Percentiles rank a stretch among this genome's conserved stretches.
phyloP scores from a whole-genome alignment of 2,888 invertebrate species.

The Yponomeuta malinellus region DNA sequence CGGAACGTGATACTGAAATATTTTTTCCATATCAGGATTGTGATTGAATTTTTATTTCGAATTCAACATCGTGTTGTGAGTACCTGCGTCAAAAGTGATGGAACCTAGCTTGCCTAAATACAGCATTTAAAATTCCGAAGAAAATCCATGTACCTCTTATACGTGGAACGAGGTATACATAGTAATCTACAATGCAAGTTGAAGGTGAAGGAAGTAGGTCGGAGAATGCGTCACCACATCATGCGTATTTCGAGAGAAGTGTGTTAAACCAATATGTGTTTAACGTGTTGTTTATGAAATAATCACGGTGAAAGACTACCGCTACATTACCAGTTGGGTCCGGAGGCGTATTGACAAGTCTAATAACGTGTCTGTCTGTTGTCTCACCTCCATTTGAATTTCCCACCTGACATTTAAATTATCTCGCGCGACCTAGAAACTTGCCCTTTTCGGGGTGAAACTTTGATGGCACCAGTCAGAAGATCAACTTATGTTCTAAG shows the following conservation, averaged over 20 bases:
- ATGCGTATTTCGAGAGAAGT: constrained; percentile 36
- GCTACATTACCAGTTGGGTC: neutral
- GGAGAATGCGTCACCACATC: constrained; percentile 33
- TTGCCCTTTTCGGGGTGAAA: neutral
- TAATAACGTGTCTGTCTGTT: constrained; percentile 5
- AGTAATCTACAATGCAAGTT: constrained; percentile 23
- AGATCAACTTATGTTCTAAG: neutral
- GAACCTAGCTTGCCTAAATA: no score
- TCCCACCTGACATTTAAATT: neutral
- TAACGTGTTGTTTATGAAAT: constrained; percentile 55
- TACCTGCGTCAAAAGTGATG: no score
- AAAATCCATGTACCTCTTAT: no score
- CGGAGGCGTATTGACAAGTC: neutral
- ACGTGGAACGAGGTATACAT: neutral
- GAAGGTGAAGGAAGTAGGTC: constrained; percentile 49
- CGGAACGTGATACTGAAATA: no score
- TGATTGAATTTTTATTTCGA: no score
- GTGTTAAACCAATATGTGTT: constrained; percentile 69
- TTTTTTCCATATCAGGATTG: no score
- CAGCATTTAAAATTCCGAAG: no score
- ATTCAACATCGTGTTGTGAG: no score
- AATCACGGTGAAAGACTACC: constrained; percentile 62
- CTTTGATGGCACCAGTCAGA: neutral
- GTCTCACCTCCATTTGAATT: constrained; percentile 15
- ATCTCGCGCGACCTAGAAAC: neutral